Conservation (phyloP, 2,888 invertebrate genomes). For the Ditula angustiorana region DNA sequence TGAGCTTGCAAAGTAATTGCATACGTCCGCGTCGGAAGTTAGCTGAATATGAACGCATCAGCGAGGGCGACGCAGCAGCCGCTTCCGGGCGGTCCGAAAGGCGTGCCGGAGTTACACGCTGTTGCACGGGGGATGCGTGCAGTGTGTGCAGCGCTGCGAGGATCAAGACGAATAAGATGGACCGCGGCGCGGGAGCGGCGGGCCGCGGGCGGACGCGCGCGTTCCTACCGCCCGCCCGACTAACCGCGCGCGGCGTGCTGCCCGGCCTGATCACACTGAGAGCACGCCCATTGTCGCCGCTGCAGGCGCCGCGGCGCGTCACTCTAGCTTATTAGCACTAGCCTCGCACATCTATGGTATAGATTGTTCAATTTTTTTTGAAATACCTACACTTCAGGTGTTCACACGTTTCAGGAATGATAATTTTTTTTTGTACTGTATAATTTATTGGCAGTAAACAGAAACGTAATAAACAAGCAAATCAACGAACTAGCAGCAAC, state of each 20-base stretch:
- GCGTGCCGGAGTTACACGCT: constrained; percentile 52
- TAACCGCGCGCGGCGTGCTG: constrained; percentile 49
- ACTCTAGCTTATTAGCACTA: too few species aligned
- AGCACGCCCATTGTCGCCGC: constrained; percentile 53
- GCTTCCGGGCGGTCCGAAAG: constrained; percentile 52
- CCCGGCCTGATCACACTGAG: constrained; percentile 15
- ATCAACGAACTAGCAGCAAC: too few species aligned
- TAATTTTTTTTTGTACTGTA: too few species aligned
- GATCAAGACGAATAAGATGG: constrained; percentile 36
- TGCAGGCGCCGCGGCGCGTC: neutral
- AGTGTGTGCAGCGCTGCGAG: constrained; percentile 49
- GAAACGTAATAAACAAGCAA: too few species aligned
- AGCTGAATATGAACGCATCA: constrained; percentile 56
- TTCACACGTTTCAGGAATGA: too few species aligned
- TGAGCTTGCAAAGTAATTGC: constrained; percentile 17
- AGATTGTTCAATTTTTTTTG: too few species aligned
- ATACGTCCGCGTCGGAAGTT: constrained; percentile 55
- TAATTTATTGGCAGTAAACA: too few species aligned
- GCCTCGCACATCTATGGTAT: too few species aligned
- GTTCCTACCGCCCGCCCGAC: constrained; percentile 63
- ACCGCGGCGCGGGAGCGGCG: constrained; percentile 45
- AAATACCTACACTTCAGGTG: too few species aligned
- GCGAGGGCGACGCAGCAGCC: constrained; percentile 43
- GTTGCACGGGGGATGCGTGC: constrained; percentile 56
- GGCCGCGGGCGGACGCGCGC: constrained; percentile 58